Evolutionary conservation across 2,888 invertebrate species (phyloP), one percentile per base, ranked within the genome.

Genomic region (Acleris literana): DNA sequence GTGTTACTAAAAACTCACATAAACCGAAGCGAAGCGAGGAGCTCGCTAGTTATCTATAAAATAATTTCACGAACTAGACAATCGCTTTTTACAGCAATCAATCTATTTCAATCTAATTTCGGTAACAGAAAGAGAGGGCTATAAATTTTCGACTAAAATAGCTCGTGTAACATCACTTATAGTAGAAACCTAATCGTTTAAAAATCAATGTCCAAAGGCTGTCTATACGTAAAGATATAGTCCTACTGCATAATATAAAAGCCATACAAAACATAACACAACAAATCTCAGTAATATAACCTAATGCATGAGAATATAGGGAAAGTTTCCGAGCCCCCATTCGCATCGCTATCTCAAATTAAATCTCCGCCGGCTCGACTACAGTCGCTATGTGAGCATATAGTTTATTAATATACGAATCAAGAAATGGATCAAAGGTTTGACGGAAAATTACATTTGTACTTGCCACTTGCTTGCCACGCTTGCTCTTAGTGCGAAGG

Each of bases 291-390:
- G 80, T 83, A 84, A 83, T 79, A 83, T 81, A 81, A 75, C 82
- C 85, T 87, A 87, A 88, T 87, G 85, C 82, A 83, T 83, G 86
- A 78, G 85, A 85, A 82, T 85, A 87, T 86, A 84, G 83, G 80
- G 80, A 87, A 88, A 89, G 86, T 88, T 86, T 82, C 78, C 76
- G 73, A 78, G 79, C 76, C 80, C 77, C 82, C 79, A 78, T 82
- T 82, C 80, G 74, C 80, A 72, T 82, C 87, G 78, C 86, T 88
- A 90, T 90, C 90, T 90, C 85, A 90, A 90, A 90, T 90, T 87
- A 88, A 90, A 90, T 90, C 89, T 88, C 77, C 72, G 78, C 78
- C 80, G 77, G 76, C 78, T 78, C 77, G 76, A 80, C 75, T 75
- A 78, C 77, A 52, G n/a, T 48, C n/a, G 51, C 55, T 43, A 55